Conservation (phyloP, 2,888 invertebrate genomes). For the Scaptomyza caliginosa region DNA sequence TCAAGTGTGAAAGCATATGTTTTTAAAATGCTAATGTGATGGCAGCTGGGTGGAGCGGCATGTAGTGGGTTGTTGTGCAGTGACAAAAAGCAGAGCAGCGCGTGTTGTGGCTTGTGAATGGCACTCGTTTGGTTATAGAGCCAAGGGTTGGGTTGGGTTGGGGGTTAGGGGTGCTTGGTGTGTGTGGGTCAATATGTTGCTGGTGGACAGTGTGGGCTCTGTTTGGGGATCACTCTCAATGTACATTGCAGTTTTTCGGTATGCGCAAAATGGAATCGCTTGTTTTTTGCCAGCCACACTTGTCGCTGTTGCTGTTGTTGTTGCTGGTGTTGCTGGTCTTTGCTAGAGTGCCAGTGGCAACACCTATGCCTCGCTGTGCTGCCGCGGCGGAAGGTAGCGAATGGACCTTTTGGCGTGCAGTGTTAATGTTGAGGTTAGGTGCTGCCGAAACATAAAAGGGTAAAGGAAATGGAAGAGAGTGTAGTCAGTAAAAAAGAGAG, state of each 20-base stretch:
- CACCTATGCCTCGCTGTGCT: slow-evolving; percentile 16
- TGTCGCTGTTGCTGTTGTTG: slow-evolving; percentile 31
- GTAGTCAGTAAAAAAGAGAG: no score
- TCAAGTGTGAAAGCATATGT: slow-evolving; percentile 75
- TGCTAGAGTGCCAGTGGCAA: slow-evolving; percentile 3
- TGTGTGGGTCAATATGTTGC: background rate
- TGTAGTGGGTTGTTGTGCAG: background rate
- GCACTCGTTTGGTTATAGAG: slow-evolving; percentile 23
- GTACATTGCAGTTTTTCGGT: slow-evolving; percentile 60
- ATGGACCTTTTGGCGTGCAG: background rate
- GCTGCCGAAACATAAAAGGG: background rate
- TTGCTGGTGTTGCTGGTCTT: slow-evolving; percentile 16
- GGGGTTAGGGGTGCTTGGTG: background rate
- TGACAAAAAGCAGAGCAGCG: slow-evolving; percentile 28
- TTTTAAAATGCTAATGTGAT: slow-evolving; percentile 66
- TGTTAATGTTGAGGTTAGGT: slow-evolving; percentile 20
- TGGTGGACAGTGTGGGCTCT: background rate
- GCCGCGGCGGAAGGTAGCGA: background rate
- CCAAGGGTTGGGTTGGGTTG: background rate
- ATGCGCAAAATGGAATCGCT: slow-evolving; percentile 67
- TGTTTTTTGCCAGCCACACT: slow-evolving; percentile 56
- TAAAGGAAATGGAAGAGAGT: background rate
- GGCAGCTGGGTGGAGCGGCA: slow-evolving; percentile 6
- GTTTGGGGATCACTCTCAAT: slow-evolving; percentile 45
- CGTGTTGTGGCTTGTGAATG: slow-evolving; percentile 56